Conservation (phyloP, 2,797 vertebrate species). For the Melanotaenia parkinsoni region DNA sequence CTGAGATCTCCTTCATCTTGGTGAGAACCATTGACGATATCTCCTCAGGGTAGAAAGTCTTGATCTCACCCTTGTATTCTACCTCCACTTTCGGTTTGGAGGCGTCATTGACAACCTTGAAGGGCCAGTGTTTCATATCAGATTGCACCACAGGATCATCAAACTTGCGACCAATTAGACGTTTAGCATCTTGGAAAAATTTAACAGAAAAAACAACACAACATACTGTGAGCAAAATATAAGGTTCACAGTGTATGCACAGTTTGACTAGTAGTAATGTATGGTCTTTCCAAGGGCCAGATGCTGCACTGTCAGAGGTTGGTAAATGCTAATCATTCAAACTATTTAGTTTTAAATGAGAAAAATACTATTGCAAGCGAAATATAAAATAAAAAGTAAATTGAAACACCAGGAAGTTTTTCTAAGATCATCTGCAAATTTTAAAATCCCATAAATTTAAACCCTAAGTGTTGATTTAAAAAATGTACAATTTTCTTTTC, state of each 20-base stretch:
- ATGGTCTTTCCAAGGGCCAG: neutral
- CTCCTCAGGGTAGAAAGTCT: conserved; percentile 90
- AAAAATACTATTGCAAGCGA: neutral
- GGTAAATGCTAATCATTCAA: neutral
- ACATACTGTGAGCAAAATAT: neutral
- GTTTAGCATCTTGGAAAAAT: conserved; percentile 86
- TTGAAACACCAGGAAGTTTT: no score
- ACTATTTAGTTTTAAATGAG: neutral
- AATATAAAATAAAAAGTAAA: neutral
- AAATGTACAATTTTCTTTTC: neutral
- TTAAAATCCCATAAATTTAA: neutral
- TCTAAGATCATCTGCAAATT: no score
- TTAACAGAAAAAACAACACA: neutral
- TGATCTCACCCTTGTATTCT: conserved; percentile 90
- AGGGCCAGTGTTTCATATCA: conserved; percentile 95
- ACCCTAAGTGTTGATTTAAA: neutral
- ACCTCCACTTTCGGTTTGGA: conserved; percentile 91
- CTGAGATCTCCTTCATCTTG: conserved; percentile 95
- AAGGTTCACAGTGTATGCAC: neutral
- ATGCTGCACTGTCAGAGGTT: neutral
- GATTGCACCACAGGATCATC: conserved; percentile 90
- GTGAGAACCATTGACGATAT: conserved; percentile 93
- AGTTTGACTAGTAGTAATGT: neutral
- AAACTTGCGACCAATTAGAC: conserved; percentile 90
- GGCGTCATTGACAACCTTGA: conserved; percentile 88